A percentile compares a stretch with the other conserved stretches of the same genome.
phyloP scores from a whole-genome alignment of 2,797 vertebrate genomes.

The Staurois parvus region DNA sequence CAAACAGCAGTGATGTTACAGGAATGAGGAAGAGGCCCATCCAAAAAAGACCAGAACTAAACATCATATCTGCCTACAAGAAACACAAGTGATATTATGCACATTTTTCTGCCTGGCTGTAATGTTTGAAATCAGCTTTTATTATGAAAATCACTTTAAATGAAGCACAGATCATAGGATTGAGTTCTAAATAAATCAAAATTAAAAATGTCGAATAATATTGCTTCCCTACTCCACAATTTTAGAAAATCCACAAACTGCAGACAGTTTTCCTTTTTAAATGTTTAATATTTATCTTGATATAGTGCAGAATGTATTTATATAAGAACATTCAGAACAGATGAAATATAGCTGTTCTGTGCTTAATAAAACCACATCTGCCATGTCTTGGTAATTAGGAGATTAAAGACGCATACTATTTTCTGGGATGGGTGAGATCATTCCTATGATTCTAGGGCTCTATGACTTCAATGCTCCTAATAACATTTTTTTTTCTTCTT shows the following conservation, averaged over 20 bases:
- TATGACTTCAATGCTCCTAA: not conserved
- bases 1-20: constrained; percentile 89
- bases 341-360: constrained; percentile 72
- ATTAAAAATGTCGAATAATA: not conserved
- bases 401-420: not conserved
- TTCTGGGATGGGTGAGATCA: not conserved
- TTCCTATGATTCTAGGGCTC: not conserved
- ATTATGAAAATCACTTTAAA: not conserved
- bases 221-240: not conserved
- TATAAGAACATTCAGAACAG: not conserved
- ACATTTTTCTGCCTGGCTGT: not conserved
- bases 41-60: constrained; percentile 95
- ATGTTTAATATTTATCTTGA: not conserved
- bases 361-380: constrained; percentile 71
- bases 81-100: not conserved
- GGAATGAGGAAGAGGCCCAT: constrained; percentile 94
- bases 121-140: not conserved
- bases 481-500: not conserved
- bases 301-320: not conserved
- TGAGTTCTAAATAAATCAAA: not conserved
- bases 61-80: constrained; percentile 92
- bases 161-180: not conserved
- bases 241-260: not conserved
- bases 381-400: constrained; percentile 48
- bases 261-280: not conserved